Conservation (phyloP, 2,888 invertebrate genomes). For the Noctua janthina region DNA sequence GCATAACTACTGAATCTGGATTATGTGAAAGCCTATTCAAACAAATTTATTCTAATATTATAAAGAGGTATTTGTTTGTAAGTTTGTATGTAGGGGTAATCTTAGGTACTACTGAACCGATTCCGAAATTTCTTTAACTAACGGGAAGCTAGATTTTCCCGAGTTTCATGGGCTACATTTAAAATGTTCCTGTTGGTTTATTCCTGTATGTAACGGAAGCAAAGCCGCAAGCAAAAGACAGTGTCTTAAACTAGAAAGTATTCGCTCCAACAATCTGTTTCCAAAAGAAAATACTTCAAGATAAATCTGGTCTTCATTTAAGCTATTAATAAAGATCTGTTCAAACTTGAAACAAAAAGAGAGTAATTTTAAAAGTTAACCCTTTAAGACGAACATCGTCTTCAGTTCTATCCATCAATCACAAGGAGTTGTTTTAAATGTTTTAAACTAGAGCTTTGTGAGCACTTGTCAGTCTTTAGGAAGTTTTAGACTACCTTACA, state of each 20-base stretch:
- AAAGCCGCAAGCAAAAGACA: too few species aligned
- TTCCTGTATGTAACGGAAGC: too few species aligned
- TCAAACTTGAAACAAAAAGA: constrained; percentile 28
- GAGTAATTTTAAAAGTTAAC: constrained; percentile 54
- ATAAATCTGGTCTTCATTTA: constrained; percentile 25
- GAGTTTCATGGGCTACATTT: too few species aligned
- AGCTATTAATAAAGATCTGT: constrained; percentile 32
- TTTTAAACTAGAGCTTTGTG: constrained; percentile 28
- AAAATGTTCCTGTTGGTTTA: too few species aligned
- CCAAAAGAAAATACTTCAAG: constrained; percentile 7
- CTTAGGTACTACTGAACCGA: too few species aligned
- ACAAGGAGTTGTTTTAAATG: constrained; percentile 28
- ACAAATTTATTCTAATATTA: not conserved
- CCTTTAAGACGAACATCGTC: constrained; percentile 2
- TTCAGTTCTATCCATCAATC: constrained; percentile 44
- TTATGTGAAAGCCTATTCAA: not conserved
- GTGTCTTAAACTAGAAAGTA: not conserved
- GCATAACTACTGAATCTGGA: not conserved
- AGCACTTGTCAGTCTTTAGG: constrained; percentile 26
- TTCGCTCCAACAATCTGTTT: not conserved
- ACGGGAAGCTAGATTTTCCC: too few species aligned
- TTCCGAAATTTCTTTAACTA: too few species aligned
- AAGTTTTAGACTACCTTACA: constrained; percentile 28
- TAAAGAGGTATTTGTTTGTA: too few species aligned
- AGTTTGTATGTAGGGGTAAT: too few species aligned